Percentiles rank a stretch among this genome's conserved stretches.
Conservation (phyloP, 2,797 vertebrate genomes). For the Lophius americanus region DNA sequence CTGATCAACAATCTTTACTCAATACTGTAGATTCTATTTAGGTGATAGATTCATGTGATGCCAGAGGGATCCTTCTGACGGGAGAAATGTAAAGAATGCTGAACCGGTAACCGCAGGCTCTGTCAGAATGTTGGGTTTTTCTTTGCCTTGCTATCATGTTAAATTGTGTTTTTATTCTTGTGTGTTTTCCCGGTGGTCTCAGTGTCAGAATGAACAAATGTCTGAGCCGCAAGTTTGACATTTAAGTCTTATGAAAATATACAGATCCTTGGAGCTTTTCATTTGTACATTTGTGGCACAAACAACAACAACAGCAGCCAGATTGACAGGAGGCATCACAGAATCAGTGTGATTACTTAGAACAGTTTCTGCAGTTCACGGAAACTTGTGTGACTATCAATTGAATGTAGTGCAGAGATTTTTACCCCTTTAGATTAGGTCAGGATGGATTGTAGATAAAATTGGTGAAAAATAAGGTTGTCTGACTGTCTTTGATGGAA, state of each 20-base stretch:
- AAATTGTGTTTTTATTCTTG: slow-evolving; percentile 62
- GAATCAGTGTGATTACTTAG: background rate
- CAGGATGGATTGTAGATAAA: slow-evolving; percentile 9
- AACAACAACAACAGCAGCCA: slow-evolving; percentile 22
- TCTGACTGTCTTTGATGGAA: background rate
- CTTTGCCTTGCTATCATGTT: slow-evolving; percentile 57
- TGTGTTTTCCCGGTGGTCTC: slow-evolving; percentile 24
- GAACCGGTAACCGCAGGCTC: slow-evolving; percentile 21
- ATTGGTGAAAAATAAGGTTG: background rate
- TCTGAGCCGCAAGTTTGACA: slow-evolving; percentile 64
- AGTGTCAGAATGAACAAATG: slow-evolving; percentile 68
- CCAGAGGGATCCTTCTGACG: no score
- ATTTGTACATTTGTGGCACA: slow-evolving; percentile 49
- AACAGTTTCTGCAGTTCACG: background rate
- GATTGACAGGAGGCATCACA: slow-evolving; percentile 36
- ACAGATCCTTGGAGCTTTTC: slow-evolving; percentile 36
- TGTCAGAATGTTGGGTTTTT: slow-evolving; percentile 37
- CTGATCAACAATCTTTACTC: no score
- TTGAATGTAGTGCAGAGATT: slow-evolving; percentile 8
- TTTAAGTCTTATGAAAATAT: slow-evolving; percentile 69
- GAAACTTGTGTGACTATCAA: slow-evolving; percentile 17
- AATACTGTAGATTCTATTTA: no score
- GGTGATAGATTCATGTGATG: no score
- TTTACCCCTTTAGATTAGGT: background rate
- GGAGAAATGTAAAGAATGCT: no score